Evolutionary conservation across 53 echinoderm and acorn worm genomes (phyloP).

Genomic region (Arbacia lixula): DNA sequence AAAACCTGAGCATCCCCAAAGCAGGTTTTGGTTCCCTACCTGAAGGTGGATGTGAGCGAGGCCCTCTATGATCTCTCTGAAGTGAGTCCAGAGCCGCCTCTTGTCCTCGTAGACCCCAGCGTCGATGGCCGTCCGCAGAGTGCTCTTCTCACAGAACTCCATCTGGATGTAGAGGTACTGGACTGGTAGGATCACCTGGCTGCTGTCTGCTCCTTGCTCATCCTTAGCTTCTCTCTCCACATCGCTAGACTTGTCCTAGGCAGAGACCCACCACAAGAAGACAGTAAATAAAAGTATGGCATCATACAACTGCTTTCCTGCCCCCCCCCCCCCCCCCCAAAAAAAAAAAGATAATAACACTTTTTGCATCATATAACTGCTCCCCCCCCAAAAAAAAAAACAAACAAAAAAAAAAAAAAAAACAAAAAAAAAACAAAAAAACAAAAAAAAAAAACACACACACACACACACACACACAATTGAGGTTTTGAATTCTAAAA

Average conservation of each 20-base stretch:
- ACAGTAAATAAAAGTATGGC: no score
- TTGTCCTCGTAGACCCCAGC: slow-evolving; percentile 79
- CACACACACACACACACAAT: no score
- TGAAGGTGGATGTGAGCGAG: slow-evolving; percentile 91
- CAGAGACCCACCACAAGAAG: no score
- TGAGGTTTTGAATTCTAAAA: no score
- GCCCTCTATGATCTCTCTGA: slow-evolving; percentile 96
- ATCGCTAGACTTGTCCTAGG: not conserved
- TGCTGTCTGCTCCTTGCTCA: not conserved
- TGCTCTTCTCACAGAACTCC: slow-evolving; percentile 99
- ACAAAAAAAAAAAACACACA: no score
- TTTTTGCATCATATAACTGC: no score
- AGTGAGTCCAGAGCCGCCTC: slow-evolving; percentile 83
- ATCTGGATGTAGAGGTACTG: slow-evolving; percentile 99
- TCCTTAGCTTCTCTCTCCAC: not conserved
- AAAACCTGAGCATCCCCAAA: no score
- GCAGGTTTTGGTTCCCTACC: slow-evolving; percentile 63
- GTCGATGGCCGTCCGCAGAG: slow-evolving; percentile 86
- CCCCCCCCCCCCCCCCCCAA: no score
- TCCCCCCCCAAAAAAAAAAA: no score
- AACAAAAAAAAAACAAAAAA: no score
- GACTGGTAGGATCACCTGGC: slow-evolving; percentile 29
- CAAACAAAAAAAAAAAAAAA: no score
- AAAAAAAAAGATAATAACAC: not conserved
- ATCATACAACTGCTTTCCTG: no score